These are phyloP conservation scores for Antheraea pernyi DNA, from an alignment of 1,140 invertebrate genomes.

Conservation along the genomic window DNA sequence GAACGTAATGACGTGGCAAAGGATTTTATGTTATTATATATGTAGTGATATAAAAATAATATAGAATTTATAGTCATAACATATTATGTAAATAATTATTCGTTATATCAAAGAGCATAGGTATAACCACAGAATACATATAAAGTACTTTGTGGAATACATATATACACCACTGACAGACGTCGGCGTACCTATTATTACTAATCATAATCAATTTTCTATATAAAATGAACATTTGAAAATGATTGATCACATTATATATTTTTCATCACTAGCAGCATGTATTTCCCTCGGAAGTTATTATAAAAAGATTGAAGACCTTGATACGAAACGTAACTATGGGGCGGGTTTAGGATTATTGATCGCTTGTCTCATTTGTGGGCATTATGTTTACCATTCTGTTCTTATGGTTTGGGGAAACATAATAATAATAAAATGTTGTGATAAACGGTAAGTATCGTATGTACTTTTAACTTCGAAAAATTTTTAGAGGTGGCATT, in stretches of 20 bases:
- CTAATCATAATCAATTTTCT: too few species aligned
- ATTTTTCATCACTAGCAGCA: constrained; percentile 44
- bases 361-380: constrained; percentile 48
- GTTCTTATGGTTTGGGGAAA: constrained; percentile 59
- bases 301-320: constrained; percentile 54
- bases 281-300: constrained; percentile 50
- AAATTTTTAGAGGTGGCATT: not conserved
- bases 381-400: constrained; percentile 45
- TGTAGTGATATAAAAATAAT: too few species aligned
- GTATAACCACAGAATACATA: too few species aligned
- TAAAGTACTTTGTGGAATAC: too few species aligned
- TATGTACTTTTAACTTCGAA: not conserved
- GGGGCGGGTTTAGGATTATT: constrained; percentile 59
- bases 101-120: too few species aligned
- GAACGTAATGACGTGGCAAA: too few species aligned
- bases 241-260: constrained; percentile 38
- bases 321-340: constrained; percentile 48
- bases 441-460: constrained; percentile 53
- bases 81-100: too few species aligned
- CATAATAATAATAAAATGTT: constrained; percentile 60
- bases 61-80: too few species aligned
- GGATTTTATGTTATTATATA: too few species aligned
- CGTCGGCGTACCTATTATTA: too few species aligned
- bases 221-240: not conserved
- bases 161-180: too few species aligned